Evolutionary conservation across 2,888 invertebrate genomes (phyloP).

Genomic region (Torymus texanus): DNA sequence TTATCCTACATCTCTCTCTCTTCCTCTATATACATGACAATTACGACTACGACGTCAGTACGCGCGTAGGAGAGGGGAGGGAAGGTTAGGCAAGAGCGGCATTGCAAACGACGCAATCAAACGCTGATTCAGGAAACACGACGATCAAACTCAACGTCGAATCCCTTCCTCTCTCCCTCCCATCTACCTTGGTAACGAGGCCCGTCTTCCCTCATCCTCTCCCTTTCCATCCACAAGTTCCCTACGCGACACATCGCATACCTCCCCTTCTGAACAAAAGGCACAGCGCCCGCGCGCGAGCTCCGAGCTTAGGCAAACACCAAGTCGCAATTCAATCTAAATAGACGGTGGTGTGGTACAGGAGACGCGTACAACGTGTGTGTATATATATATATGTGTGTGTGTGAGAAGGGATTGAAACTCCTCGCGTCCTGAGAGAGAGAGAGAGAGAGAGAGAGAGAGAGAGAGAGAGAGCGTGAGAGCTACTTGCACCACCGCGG

Average conservation of each 20-base stretch:
- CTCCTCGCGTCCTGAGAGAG: too few species aligned
- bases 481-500: too few species aligned
- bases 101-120: slow-evolving; percentile 25
- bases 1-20: slow-evolving; percentile 1
- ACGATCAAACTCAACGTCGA: slow-evolving; percentile 8
- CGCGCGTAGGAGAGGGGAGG: too few species aligned
- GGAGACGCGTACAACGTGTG: too few species aligned
- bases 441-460: too few species aligned
- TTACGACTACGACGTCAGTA: neutral
- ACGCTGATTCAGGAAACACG: slow-evolving; percentile 20
- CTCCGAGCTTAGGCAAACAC: slow-evolving; percentile 31
- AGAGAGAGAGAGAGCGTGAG: too few species aligned
- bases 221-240: neutral
- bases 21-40: neutral
- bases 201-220: too few species aligned
- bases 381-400: too few species aligned
- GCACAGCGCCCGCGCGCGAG: neutral
- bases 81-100: too few species aligned
- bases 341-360: slow-evolving; percentile 21
- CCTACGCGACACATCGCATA: slow-evolving; percentile 20
- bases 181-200: too few species aligned
- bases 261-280: slow-evolving; percentile 28
- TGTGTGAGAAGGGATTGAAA: too few species aligned
- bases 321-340: slow-evolving; percentile 53
- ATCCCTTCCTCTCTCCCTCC: too few species aligned